Evolutionary conservation across 2,797 vertebrate genomes (phyloP).

Genomic region (Acrossocheilus fasciatus): DNA sequence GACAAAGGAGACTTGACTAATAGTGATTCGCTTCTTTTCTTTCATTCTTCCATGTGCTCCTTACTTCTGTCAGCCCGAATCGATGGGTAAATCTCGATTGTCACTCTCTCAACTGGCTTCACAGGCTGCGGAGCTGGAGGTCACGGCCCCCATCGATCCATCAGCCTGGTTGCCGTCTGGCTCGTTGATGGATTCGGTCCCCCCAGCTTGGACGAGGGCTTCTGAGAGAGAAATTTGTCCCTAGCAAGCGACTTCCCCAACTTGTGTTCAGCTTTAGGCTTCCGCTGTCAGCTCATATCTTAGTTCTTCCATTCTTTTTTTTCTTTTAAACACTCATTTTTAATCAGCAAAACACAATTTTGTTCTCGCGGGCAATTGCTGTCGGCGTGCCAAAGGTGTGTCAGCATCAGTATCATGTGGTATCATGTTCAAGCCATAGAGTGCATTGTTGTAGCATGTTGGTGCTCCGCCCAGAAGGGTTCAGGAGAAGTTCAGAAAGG

Average conservation of each 20-base stretch:
- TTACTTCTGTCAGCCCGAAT: conserved; percentile 57
- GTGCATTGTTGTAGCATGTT: conserved; percentile 15
- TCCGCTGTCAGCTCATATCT: conserved; percentile 13
- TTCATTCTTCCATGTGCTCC: conserved; percentile 32
- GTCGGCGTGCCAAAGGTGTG: conserved; percentile 1
- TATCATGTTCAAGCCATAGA: conserved; percentile 29
- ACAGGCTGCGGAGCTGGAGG: conserved; percentile 58
- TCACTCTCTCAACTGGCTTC: conserved; percentile 50
- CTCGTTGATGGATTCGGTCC: conserved; percentile 61
- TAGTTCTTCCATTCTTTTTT: not conserved
- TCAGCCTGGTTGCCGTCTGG: conserved; percentile 61
- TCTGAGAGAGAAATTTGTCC: conserved; percentile 38
- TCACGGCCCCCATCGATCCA: conserved; percentile 67
- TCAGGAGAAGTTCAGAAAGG: conserved; percentile 60
- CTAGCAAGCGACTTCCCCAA: conserved; percentile 1
- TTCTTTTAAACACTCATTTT: not conserved
- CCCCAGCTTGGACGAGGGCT: conserved; percentile 41
- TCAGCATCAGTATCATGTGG: conserved; percentile 7
- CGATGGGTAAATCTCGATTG: conserved; percentile 64
- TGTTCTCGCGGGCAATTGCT: not conserved
- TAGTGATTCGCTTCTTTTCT: conserved; percentile 35
- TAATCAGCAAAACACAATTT: not conserved
- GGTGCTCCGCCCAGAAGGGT: conserved; percentile 43
- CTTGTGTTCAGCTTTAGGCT: conserved; percentile 34
- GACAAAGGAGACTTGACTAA: conserved; percentile 18